These are phyloP conservation scores for Cremastinae sp. DNA, from an alignment of 2,888 invertebrate species.

Conservation along the genomic window DNA sequence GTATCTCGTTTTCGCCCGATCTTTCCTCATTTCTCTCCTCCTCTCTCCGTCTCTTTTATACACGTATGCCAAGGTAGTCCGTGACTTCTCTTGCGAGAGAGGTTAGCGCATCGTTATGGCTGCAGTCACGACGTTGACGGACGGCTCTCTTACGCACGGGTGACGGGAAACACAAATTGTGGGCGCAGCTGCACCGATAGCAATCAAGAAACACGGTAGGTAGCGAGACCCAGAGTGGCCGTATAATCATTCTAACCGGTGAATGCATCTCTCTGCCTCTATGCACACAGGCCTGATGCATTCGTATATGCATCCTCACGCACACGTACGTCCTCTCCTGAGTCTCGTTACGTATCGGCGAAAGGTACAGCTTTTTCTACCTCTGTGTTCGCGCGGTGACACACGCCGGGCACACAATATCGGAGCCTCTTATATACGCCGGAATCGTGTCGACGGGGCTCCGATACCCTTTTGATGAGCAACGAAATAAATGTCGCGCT, in stretches of 20 bases:
- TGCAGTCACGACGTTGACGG: constrained; percentile 75
- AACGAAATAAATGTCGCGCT: constrained; percentile 35
- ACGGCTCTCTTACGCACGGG: constrained; percentile 77
- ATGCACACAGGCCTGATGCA: constrained; percentile 14
- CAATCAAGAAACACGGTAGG: constrained; percentile 76
- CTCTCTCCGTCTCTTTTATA: constrained; percentile 20
- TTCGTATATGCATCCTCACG: background rate
- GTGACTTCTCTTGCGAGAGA: constrained; percentile 39
- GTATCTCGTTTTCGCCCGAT: constrained; percentile 36
- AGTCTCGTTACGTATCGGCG: background rate
- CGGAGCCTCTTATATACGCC: background rate
- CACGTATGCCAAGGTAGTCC: background rate
- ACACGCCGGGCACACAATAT: constrained; percentile 14
- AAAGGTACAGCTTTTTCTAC: too few relatives aligned
- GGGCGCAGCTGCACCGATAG: constrained; percentile 79
- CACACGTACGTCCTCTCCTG: too few relatives aligned
- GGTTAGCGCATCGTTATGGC: constrained; percentile 67
- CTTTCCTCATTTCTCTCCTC: constrained; percentile 42
- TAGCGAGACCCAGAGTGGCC: constrained; percentile 67
- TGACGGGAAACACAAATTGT: constrained; percentile 75
- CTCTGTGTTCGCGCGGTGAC: background rate
- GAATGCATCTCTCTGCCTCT: constrained; percentile 59
- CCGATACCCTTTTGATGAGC: constrained; percentile 28
- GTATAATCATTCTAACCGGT: constrained; percentile 70
- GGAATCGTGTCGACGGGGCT: constrained; percentile 33